phyloP scores from a whole-genome alignment of 2,797 vertebrate genomes.

The Ctenosaura bakeri region DNA sequence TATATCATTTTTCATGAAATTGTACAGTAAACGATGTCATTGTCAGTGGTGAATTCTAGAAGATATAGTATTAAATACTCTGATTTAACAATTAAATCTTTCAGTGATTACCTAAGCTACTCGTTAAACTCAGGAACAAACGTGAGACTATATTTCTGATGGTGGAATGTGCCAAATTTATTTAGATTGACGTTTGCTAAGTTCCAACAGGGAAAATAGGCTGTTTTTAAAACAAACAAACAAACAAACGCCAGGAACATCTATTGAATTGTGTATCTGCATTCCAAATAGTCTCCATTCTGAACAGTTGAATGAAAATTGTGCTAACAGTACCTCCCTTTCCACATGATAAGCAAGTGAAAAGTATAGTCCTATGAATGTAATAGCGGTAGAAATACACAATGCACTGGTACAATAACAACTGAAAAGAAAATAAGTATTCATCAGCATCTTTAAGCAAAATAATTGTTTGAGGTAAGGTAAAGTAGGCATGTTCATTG shows the following conservation, averaged over 20 bases:
- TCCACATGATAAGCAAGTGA: slow-evolving; percentile 48
- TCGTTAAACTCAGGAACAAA: no score
- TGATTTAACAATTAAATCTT: no score
- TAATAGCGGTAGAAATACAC: slow-evolving; percentile 13
- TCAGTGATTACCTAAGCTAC: no score
- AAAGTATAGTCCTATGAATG: slow-evolving; percentile 59
- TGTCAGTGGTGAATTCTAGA: no score
- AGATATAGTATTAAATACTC: no score
- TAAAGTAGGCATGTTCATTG: slow-evolving; percentile 26
- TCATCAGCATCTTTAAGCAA: slow-evolving; percentile 54
- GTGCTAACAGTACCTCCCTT: slow-evolving; percentile 3
- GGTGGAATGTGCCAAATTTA: no score
- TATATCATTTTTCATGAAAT: no score
- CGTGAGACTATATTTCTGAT: no score
- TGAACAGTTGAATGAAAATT: slow-evolving; percentile 51
- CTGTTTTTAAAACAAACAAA: neutral
- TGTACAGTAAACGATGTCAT: no score
- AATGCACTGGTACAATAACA: slow-evolving; percentile 44
- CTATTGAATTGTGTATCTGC: slow-evolving; percentile 42
- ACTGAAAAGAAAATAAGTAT: slow-evolving; percentile 65
- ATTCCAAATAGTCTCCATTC: slow-evolving; percentile 53
- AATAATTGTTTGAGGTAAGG: slow-evolving; percentile 53
- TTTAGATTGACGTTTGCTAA: no score
- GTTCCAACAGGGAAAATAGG: no score
- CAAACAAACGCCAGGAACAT: slow-evolving; percentile 24